Percentiles rank a stretch among this genome's conserved stretches.
Conservation (phyloP, 1,140 invertebrate genomes). For the Tetramorium alpestre region DNA sequence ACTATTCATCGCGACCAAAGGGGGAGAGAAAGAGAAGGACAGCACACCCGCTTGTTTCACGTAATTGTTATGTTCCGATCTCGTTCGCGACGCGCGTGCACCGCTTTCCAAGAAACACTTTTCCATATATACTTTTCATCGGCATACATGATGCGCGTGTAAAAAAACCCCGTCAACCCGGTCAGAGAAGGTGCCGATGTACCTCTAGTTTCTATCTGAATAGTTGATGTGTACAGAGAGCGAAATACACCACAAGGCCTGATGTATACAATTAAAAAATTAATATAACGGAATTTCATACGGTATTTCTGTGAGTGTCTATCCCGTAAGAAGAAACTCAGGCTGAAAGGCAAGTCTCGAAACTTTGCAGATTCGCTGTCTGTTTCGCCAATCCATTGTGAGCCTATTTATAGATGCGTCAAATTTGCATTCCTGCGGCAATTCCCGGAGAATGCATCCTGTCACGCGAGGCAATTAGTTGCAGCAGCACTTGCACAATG, state of each 20-base stretch:
- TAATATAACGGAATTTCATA: not conserved
- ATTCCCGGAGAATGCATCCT: constrained; percentile 7
- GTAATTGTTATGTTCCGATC: constrained; percentile 61
- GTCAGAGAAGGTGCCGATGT: not conserved
- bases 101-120: constrained; percentile 46
- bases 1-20: constrained; percentile 14
- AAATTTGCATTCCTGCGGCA: constrained; percentile 2
- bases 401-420: not conserved
- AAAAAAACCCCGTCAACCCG: not conserved
- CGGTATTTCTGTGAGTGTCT: not conserved
- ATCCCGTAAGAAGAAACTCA: not conserved
- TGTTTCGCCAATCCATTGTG: not conserved
- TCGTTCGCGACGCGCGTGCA: constrained; percentile 50
- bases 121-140: constrained; percentile 7
- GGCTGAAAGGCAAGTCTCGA: not conserved
- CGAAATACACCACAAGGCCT: too few species aligned
- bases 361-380: not conserved
- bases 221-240: too few species aligned
- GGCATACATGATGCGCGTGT: not conserved
- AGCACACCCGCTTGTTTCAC: constrained; percentile 49
- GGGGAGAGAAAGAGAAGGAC: not conserved
- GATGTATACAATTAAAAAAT: not conserved
- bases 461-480: constrained; percentile 35
- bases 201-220: not conserved
- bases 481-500: constrained; percentile 21